Evolutionary conservation across 2,797 vertebrate genomes (phyloP), one percentile per base, ranked within the genome.

Genomic region (Anas acuta): DNA sequence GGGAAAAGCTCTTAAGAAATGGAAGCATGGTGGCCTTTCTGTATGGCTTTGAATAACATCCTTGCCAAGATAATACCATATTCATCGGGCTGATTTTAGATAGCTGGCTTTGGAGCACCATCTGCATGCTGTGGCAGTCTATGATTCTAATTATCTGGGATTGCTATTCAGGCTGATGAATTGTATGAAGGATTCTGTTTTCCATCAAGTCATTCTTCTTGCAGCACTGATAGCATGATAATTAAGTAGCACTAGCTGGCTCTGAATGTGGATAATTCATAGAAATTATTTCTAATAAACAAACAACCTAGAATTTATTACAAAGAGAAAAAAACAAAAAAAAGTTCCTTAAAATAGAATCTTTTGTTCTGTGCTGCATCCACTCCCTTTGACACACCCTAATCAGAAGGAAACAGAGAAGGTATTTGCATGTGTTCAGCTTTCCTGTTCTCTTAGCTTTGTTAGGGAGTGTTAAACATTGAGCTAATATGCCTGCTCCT

Each of bases 231-330:
- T 83, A 74, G n/a, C 69, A 85, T 49, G 58, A 70, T 95, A 95
- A 96, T 96, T 95, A 94, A 95, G 64, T 71, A 76, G 37, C 61
- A 77, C 73, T 90, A 81, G n/a, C 61, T 62, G 74, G 8, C 30
- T 87, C 39, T 92, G 77, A 94, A 94, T 87, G 62, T 33, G 90
- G 64, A 74, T 94, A 92, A 94, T 79, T 90, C 78, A 62, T 70
- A 94, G 32, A 54, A 86, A 54, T 86, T 90, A 90, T 83, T 96
- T 95, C 71, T 79, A 94, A 95, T 95, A 79, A 91, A 92, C 49
- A 96, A 95, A 90, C 35, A 88, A 75, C 6, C 0, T 65, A 75
- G 22, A 86, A 86, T 57, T 7, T 70, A 87, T 69, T 83, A 41
- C 28, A 20, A 64, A 62, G 22, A 45, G 20, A 61, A 80, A 61